Percentiles rank a stretch among this genome's conserved stretches.
phyloP scores from a whole-genome alignment of 2,888 invertebrate species.

The Sphaerolaimus hirsutus region DNA sequence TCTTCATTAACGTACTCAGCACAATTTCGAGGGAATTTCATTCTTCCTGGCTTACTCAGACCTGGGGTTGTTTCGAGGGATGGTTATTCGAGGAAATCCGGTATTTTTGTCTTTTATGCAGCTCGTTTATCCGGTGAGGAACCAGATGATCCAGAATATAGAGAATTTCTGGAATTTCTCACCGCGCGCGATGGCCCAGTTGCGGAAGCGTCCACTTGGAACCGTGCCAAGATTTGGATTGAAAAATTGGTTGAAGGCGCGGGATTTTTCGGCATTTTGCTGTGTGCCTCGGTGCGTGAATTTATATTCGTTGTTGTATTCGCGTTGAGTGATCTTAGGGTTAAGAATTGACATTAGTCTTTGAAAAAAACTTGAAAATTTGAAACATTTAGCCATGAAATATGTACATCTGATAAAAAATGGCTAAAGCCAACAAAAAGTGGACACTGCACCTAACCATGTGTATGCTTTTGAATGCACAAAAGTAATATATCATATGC shows the following conservation, averaged over 20 bases:
- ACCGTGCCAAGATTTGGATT: conserved; percentile 15
- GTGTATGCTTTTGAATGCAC: too few relatives aligned
- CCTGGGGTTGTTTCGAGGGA: too few relatives aligned
- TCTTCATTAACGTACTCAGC: too few relatives aligned
- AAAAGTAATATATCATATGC: too few relatives aligned
- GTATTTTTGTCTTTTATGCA: background rate
- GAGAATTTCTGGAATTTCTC: conserved; percentile 45
- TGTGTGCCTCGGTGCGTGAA: conserved; percentile 62
- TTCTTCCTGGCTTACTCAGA: too few relatives aligned
- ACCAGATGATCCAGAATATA: conserved; percentile 42
- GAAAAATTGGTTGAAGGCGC: conserved; percentile 54
- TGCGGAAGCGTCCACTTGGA: conserved; percentile 8
- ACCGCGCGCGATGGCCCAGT: conserved; percentile 16
- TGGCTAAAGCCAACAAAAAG: too few relatives aligned
- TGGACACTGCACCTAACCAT: too few relatives aligned
- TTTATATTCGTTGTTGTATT: background rate
- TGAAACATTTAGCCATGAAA: too few relatives aligned
- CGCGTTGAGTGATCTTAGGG: background rate
- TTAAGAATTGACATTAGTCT: background rate
- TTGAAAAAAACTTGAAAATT: too few relatives aligned
- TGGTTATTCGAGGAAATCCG: too few relatives aligned
- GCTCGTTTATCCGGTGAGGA: conserved; percentile 34
- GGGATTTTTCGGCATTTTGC: conserved; percentile 80
- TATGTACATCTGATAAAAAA: too few relatives aligned
- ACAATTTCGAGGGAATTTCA: too few relatives aligned